Conservation (phyloP, 2,797 vertebrate genomes). For the Macropodus opercularis region DNA sequence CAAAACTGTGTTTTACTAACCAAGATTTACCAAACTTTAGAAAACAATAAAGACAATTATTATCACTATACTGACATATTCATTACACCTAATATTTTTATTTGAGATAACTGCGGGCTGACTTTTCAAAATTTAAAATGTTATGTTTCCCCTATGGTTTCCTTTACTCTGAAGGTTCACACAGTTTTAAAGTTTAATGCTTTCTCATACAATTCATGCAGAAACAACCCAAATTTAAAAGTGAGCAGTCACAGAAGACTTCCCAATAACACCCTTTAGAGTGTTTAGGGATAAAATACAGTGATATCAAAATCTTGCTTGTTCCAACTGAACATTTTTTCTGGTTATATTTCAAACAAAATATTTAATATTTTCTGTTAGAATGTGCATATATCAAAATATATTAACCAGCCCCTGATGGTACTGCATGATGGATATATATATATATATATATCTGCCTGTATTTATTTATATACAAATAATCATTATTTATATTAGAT, state of each 20-base stretch:
- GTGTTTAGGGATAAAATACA: conserved; percentile 19
- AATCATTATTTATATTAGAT: no score
- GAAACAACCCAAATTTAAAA: conserved; percentile 16
- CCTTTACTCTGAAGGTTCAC: conserved; percentile 8
- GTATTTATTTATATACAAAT: no score
- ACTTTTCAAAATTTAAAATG: neutral
- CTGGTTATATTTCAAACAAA: conserved; percentile 7
- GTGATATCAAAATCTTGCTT: conserved; percentile 20
- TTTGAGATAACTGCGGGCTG: neutral
- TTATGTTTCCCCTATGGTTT: neutral
- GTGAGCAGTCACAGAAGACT: conserved; percentile 23
- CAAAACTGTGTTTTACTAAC: no score
- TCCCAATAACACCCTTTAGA: conserved; percentile 42
- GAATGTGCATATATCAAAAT: conserved; percentile 2
- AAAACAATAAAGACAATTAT: neutral
- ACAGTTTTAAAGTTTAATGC: conserved; percentile 14
- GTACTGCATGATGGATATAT: no score
- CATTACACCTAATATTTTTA: no score
- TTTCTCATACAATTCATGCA: conserved; percentile 19
- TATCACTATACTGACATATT: neutral
- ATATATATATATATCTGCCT: no score
- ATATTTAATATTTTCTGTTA: conserved; percentile 10
- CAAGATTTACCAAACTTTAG: neutral
- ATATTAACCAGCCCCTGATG: conserved; percentile 1
- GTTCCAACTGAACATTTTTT: conserved; percentile 29